Conservation (phyloP, 2,888 invertebrate genomes). For the Resseliella maxima region DNA sequence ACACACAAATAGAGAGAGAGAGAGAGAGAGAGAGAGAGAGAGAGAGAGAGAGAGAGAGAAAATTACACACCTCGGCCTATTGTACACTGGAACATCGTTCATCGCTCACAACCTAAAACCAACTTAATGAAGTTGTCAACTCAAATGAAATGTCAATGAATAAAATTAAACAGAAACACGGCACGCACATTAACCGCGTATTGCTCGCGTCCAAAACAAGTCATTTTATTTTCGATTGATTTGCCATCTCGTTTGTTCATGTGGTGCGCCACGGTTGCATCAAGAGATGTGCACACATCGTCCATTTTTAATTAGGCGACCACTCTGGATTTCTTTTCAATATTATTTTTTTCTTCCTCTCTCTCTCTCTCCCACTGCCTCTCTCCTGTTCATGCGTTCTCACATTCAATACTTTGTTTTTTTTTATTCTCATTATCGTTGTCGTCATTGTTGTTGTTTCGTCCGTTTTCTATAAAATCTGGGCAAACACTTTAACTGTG, state of each 20-base stretch:
- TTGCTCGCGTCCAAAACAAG: conserved; percentile 51
- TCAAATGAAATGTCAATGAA: conserved; percentile 51
- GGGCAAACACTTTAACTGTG: conserved; percentile 39
- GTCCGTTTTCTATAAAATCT: conserved; percentile 27
- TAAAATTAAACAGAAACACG: conserved; percentile 53
- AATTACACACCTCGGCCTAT: neutral
- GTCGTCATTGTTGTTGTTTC: neutral
- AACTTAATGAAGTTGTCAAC: conserved; percentile 53
- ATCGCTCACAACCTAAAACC: neutral
- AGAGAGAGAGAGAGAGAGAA: too few relatives aligned
- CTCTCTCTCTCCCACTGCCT: neutral
- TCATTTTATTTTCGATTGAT: conserved; percentile 41
- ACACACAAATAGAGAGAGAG: conserved; percentile 17
- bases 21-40: too few relatives aligned
- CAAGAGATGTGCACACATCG: conserved; percentile 39
- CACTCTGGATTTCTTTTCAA: conserved; percentile 50
- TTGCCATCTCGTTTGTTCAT: conserved; percentile 6
- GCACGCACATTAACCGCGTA: conserved; percentile 44
- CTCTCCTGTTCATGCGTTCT: neutral
- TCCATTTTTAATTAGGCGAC: conserved; percentile 39
- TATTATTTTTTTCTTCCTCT: conserved; percentile 10
- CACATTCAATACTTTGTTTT: neutral
- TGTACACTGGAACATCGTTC: neutral
- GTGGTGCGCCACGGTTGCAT: neutral
- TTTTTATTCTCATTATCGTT: too few relatives aligned